These are phyloP conservation scores for Platalea minor DNA, from an alignment of 2,797 vertebrate genomes.

Conservation along the genomic window DNA sequence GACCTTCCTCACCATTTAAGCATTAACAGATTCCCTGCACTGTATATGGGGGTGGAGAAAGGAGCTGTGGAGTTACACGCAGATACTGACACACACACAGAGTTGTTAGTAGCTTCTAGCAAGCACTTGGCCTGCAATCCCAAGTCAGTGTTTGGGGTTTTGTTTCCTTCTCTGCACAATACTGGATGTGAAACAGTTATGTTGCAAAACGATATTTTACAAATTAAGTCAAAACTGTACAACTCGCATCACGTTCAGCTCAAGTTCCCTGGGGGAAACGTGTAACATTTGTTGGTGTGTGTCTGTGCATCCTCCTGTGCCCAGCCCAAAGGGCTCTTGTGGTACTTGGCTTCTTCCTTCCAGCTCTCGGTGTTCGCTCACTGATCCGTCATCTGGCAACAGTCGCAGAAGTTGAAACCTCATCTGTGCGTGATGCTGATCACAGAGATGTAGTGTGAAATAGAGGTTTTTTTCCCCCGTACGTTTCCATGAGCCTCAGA, in stretches of 20 bases:
- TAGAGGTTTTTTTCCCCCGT: background rate
- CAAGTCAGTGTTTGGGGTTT: background rate
- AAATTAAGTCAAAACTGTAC: background rate
- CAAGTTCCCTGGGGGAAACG: background rate
- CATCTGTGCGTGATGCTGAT: background rate
- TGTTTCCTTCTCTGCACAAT: background rate
- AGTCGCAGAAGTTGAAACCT: background rate
- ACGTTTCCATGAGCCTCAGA: background rate
- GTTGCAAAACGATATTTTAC: background rate
- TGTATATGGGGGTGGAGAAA: background rate
- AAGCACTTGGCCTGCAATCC: background rate
- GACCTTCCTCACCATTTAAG: conserved; percentile 32
- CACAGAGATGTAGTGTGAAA: background rate
- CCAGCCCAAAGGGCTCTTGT: background rate
- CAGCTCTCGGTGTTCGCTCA: rapidly evolving
- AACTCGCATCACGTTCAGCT: rapidly evolving
- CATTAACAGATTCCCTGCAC: background rate
- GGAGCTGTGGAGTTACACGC: background rate
- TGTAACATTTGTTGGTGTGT: background rate
- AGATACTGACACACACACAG: background rate
- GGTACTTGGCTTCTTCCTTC: background rate
- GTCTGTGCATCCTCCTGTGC: background rate
- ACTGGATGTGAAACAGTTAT: background rate
- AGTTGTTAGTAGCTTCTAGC: background rate
- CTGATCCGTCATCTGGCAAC: background rate